phyloP scores from a whole-genome alignment of 2,113 vertebrate genomes.

The Scopus umbretta region DNA sequence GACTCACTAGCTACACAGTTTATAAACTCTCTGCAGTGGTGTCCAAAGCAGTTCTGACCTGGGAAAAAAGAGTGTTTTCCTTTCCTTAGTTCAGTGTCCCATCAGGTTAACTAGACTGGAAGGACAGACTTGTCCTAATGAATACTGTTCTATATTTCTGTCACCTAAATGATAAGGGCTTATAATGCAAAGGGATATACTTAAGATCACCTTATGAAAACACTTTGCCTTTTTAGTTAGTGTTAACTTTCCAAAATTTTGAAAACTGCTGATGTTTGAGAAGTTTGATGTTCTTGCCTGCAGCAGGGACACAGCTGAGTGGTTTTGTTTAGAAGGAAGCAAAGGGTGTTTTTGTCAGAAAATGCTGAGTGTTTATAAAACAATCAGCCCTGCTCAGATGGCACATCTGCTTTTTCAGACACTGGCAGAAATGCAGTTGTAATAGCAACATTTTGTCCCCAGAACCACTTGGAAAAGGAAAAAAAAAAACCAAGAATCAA shows the following conservation, averaged over 20 bases:
- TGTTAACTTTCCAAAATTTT: background rate
- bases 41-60: background rate
- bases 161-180: background rate
- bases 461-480: background rate
- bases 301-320: background rate
- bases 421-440: background rate
- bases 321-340: background rate
- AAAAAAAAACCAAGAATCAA: background rate
- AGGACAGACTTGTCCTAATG: background rate
- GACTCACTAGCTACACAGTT: background rate
- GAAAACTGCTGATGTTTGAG: background rate
- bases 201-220: background rate
- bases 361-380: slow-evolving; percentile 14
- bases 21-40: background rate
- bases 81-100: background rate
- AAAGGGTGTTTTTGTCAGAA: background rate
- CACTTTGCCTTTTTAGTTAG: background rate
- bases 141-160: background rate
- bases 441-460: background rate
- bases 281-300: background rate
- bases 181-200: background rate
- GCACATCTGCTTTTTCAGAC: slow-evolving; percentile 21
- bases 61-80: background rate
- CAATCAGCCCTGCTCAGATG: background rate
- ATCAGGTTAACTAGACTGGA: background rate